Percentiles rank a stretch among this genome's conserved stretches.
Evolutionary conservation across 2,113 vertebrate species (phyloP).

Genomic region (Microtus montanus): DNA sequence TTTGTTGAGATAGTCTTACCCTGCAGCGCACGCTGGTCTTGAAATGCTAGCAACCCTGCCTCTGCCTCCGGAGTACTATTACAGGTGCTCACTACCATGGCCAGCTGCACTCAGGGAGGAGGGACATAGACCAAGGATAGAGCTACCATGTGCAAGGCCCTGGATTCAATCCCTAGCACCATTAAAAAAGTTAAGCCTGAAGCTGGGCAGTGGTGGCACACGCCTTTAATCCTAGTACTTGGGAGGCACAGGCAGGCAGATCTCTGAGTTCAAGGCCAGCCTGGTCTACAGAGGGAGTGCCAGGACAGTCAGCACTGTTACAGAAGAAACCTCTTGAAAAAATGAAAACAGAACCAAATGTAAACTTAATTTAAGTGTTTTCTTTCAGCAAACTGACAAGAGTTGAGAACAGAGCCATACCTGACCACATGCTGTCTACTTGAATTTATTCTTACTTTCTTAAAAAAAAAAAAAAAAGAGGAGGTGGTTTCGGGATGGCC

Average conservation of each 20-base stretch:
- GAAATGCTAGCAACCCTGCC: not conserved
- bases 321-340: too few species aligned
- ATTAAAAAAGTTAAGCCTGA: not conserved
- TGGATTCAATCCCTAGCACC: not conserved
- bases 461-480: not conserved
- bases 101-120: not conserved
- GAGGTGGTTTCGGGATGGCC: not conserved
- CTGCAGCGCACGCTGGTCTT: not conserved
- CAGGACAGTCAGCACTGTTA: too few species aligned
- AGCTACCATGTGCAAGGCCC: not conserved
- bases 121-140: not conserved
- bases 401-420: constrained; percentile 54
- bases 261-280: too few species aligned
- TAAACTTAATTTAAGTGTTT: not conserved
- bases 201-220: too few species aligned
- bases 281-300: too few species aligned
- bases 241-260: too few species aligned
- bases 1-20: not conserved
- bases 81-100: not conserved
- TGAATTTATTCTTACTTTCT: constrained; percentile 76
- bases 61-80: not conserved
- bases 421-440: constrained; percentile 64
- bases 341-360: too few species aligned
- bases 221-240: too few species aligned
- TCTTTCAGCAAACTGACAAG: constrained; percentile 31